Conservation (phyloP, 2,888 invertebrate genomes). For the Anarsia innoxiella region DNA sequence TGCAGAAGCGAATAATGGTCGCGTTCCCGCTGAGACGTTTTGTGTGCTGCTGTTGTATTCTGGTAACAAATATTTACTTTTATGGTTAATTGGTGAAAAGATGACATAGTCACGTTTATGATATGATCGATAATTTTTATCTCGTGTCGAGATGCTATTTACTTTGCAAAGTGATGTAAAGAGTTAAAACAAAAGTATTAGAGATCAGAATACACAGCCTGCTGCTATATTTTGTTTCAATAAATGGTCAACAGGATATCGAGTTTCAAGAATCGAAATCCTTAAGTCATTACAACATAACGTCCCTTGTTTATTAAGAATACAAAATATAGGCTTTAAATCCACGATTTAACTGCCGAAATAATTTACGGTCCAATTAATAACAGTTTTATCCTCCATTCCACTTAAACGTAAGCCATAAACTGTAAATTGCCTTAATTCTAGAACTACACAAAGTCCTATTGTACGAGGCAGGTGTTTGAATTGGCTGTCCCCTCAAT, state of each 20-base stretch:
- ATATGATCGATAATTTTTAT: too few relatives aligned
- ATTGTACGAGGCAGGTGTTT: slow-evolving; percentile 32
- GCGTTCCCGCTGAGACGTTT: slow-evolving; percentile 10
- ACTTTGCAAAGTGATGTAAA: too few relatives aligned
- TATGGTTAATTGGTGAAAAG: too few relatives aligned
- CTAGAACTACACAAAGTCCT: slow-evolving; percentile 3
- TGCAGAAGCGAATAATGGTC: slow-evolving; percentile 14
- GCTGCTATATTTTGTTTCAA: background rate
- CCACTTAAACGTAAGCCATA: slow-evolving; percentile 1
- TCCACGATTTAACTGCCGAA: slow-evolving; percentile 3
- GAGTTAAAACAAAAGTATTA: too few relatives aligned
- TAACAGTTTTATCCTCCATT: background rate
- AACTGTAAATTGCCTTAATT: slow-evolving; percentile 8
- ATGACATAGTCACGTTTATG: too few relatives aligned
- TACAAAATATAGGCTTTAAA: too few relatives aligned
- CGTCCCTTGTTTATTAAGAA: too few relatives aligned
- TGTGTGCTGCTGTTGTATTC: slow-evolving; percentile 9
- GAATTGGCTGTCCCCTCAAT: slow-evolving; percentile 28
- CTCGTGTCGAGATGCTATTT: too few relatives aligned
- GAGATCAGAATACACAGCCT: too few relatives aligned
- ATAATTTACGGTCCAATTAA: slow-evolving; percentile 2
- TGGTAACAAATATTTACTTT: slow-evolving; percentile 11
- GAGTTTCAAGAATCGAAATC: too few relatives aligned
- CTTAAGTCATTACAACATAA: too few relatives aligned
- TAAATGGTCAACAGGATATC: too few relatives aligned